phyloP scores from a whole-genome alignment of 2,888 invertebrate species.

The Plusia festucae region DNA sequence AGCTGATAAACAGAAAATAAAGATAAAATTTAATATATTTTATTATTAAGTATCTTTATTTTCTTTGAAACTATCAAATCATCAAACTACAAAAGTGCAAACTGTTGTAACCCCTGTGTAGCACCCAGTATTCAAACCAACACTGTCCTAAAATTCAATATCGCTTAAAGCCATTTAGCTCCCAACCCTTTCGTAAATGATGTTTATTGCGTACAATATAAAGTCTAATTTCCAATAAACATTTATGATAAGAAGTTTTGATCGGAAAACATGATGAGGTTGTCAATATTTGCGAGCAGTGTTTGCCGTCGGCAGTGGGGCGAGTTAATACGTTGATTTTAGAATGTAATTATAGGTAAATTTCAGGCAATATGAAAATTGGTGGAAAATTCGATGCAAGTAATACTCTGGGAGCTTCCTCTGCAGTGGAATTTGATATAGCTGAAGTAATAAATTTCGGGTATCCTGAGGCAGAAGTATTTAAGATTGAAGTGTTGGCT shows the following conservation, averaged over 20 bases:
- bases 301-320: constrained; percentile 45
- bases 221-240: constrained; percentile 40
- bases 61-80: background rate
- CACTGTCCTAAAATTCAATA: constrained; percentile 26
- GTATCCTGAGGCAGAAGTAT: background rate
- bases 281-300: constrained; percentile 54
- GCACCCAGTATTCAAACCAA: constrained; percentile 11
- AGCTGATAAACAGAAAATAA: no score
- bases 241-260: constrained; percentile 50
- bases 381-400: constrained; percentile 31
- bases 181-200: constrained; percentile 5
- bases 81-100: background rate
- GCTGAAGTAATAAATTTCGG: background rate
- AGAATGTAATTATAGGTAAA: constrained; percentile 54
- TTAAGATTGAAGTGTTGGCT: background rate
- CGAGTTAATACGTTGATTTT: constrained; percentile 55
- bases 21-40: no score
- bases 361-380: constrained; percentile 46
- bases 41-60: no score
- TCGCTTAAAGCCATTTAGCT: constrained; percentile 24
- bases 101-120: background rate
- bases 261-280: constrained; percentile 52
- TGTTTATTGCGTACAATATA: constrained; percentile 19
- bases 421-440: background rate
- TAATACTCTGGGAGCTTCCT: background rate